Percentiles rank a stretch among this genome's conserved stretches.
These are phyloP conservation scores for Melanotaenia boesemani DNA, from an alignment of 2,797 vertebrate species.

Conservation along the genomic window DNA sequence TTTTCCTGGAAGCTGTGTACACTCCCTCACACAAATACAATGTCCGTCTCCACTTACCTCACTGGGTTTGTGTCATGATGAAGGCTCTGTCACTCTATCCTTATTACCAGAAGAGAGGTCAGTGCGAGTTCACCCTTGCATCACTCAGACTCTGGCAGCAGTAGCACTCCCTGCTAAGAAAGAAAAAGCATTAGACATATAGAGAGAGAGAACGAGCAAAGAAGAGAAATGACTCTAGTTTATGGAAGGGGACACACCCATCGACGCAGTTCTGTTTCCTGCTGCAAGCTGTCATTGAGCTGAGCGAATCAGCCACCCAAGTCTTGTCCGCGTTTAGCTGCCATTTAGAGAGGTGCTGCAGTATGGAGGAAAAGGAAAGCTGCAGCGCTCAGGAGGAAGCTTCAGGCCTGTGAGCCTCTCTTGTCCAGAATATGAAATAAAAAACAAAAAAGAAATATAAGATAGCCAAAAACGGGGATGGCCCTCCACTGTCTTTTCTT, in stretches of 20 bases:
- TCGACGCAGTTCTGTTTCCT: conserved; percentile 42
- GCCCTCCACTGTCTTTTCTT: conserved; percentile 44
- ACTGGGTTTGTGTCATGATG: conserved; percentile 62
- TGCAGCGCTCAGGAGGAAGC: conserved; percentile 43
- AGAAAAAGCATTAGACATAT: conserved; percentile 56
- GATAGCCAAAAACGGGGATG: conserved; percentile 24
- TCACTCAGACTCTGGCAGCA: conserved; percentile 70
- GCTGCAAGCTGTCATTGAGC: conserved; percentile 52
- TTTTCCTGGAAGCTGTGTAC: conserved; percentile 28
- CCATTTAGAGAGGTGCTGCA: conserved; percentile 58
- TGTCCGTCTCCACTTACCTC: conserved; percentile 58
- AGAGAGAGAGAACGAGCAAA: conserved; percentile 26
- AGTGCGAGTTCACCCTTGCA: conserved; percentile 73
- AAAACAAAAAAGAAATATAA: neutral
- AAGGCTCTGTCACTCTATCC: conserved; percentile 71
- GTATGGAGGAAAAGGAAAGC: conserved; percentile 38
- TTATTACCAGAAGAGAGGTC: conserved; percentile 75
- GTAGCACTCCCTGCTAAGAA: conserved; percentile 49
- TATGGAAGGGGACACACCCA: conserved; percentile 42
- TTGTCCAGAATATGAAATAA: conserved; percentile 55
- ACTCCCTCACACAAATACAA: neutral
- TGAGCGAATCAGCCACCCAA: conserved; percentile 59
- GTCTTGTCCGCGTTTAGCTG: conserved; percentile 66
- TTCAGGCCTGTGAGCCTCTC: conserved; percentile 35
- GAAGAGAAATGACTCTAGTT: conserved; percentile 57